A percentile compares a stretch with the other conserved stretches of the same genome.
Conservation (phyloP, 92 coral and sea anemone species). For the Phenganax marumi region DNA sequence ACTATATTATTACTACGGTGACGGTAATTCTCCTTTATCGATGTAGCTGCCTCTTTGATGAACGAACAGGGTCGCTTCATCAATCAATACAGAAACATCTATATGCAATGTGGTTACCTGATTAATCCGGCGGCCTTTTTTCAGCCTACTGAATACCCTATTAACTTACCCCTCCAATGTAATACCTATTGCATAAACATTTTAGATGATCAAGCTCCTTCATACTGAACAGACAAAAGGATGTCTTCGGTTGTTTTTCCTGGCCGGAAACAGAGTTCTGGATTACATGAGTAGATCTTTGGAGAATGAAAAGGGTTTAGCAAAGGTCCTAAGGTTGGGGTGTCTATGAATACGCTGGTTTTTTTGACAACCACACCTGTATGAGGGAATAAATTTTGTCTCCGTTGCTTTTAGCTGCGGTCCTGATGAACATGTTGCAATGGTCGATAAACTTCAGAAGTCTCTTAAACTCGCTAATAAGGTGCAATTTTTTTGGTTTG, state of each 20-base stretch:
- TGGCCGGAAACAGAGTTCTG: conserved; percentile 83
- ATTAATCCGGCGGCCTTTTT: too few relatives aligned
- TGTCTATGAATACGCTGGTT: neutral
- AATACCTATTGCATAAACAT: neutral
- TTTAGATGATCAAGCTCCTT: conserved; percentile 83
- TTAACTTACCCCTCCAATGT: neutral
- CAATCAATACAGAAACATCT: too few relatives aligned
- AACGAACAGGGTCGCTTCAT: too few relatives aligned
- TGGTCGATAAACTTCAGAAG: conserved; percentile 84
- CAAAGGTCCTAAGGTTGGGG: conserved; percentile 72
- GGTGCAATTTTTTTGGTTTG: conserved; percentile 44
- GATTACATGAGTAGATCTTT: conserved; percentile 75
- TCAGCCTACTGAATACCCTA: neutral
- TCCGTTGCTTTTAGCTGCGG: conserved; percentile 65
- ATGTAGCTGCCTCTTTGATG: too few relatives aligned
- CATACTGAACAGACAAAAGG: conserved; percentile 83
- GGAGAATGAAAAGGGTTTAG: conserved; percentile 76
- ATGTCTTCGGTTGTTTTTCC: conserved; percentile 75
- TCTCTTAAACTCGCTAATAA: conserved; percentile 74
- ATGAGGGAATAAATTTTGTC: neutral
- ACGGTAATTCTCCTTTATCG: too few relatives aligned
- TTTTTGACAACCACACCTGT: neutral
- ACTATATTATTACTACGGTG: too few relatives aligned
- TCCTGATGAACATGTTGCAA: conserved; percentile 86
- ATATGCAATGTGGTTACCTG: too few relatives aligned